Base-by-base conservation (phyloP, 2,888 invertebrate genomes). In the Drosophila nr. perissopoda region DNA sequence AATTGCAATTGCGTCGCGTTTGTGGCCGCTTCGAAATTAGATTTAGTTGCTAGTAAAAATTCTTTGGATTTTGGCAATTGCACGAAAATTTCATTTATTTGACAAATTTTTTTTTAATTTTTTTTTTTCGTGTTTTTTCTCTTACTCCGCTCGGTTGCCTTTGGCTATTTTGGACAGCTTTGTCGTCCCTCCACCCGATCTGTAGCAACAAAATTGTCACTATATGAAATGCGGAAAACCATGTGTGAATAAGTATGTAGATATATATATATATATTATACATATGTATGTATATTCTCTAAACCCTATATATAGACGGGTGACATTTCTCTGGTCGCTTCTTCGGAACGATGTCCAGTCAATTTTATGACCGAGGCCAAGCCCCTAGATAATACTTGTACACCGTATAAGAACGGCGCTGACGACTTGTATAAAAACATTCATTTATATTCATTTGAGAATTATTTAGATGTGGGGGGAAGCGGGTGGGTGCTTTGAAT, bases 31-130 rank as follows among this genome's bases (percentile, higher is more conserved):
- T 89, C 79, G 70, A 79, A 76, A 76, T 79, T 81, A 89, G 76
- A 79, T 70, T 81, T 81, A 77, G 77, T 77, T 65, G 81, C 62
- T 70, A 61, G 83, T 89, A 80, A 68, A 78, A 89, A 88, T 85
- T 85, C 82, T 86, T 89, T 89, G 85, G 85, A 89, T 85, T 89
- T 86, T 91, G 88, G 85, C 88, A 89, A 91, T 82, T 90, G 91
- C 90, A 88, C 78, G 82, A 83, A 90, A 83, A 81, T 80, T 90
- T 83, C 82, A 88, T 87, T 90, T 85, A 89, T 82, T 82, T 79
- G 74, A 82, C 73, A 76, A 38, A 13, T 40, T 27, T 38, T 49
- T 7, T 8, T 46, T 63, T 21, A 21, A 21, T 21, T 21, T 21
- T 18, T 18, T 29, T 42, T 10, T 54, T 52, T 59, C 61, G n/a